Evolutionary conservation across 1,140 invertebrate genomes (phyloP).

Genomic region (Musca domestica): DNA sequence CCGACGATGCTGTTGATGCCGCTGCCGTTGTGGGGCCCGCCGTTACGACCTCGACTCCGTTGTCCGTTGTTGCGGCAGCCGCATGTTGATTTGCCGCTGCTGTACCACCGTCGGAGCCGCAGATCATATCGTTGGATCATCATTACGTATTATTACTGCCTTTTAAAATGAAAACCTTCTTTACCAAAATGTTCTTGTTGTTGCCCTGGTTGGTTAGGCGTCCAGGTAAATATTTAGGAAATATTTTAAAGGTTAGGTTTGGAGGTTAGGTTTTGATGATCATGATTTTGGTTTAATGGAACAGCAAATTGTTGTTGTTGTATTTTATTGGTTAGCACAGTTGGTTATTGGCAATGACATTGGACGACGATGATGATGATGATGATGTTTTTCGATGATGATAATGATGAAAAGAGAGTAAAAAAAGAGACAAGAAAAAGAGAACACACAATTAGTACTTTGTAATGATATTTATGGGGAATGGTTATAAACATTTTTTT

Average conservation of each 20-base stretch:
- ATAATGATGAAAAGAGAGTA: too few species aligned
- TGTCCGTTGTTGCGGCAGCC: slow-evolving; percentile 3
- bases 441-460: too few species aligned
- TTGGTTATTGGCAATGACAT: neutral
- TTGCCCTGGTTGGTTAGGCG: slow-evolving; percentile 38
- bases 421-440: too few species aligned
- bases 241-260: too few species aligned
- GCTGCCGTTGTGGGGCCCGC: slow-evolving; percentile 32
- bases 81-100: slow-evolving; percentile 31
- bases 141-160: slow-evolving; percentile 55
- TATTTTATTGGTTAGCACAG: neutral
- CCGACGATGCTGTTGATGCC: slow-evolving; percentile 19
- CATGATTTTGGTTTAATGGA: neutral
- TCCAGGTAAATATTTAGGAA: neutral
- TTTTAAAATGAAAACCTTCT: slow-evolving; percentile 55
- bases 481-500: too few species aligned
- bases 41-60: slow-evolving; percentile 37
- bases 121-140: slow-evolving; percentile 55
- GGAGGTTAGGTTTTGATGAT: too few species aligned
- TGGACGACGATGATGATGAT: too few species aligned
- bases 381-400: too few species aligned
- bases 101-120: slow-evolving; percentile 48
- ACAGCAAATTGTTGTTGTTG: neutral
- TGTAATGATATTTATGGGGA: too few species aligned
- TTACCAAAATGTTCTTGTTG: slow-evolving; percentile 55